phyloP scores from a whole-genome alignment of 1,140 invertebrate genomes.

The Aphelenchoides avenae region DNA sequence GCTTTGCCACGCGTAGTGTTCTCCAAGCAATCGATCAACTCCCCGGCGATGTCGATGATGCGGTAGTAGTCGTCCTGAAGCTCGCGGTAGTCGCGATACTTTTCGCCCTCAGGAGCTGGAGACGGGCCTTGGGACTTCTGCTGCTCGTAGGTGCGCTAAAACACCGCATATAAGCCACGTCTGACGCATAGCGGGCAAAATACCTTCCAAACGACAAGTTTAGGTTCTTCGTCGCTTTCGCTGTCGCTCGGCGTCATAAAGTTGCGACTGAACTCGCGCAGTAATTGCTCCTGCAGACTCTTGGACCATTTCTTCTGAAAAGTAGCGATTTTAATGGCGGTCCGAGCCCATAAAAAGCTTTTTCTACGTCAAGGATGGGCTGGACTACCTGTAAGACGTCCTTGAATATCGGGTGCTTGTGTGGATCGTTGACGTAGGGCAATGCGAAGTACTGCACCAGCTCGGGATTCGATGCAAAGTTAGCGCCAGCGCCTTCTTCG shows the following conservation, averaged over 20 bases:
- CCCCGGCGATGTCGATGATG: slow-evolving; percentile 27
- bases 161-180: background rate
- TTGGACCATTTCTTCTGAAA: slow-evolving; percentile 40
- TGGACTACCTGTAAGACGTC: slow-evolving; percentile 15
- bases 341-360: background rate
- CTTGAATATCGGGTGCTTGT: slow-evolving; percentile 29
- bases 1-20: slow-evolving; percentile 18
- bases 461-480: slow-evolving; percentile 16
- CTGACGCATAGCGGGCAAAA: background rate
- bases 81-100: slow-evolving; percentile 30
- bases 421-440: slow-evolving; percentile 34
- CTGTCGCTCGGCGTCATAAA: slow-evolving; percentile 14
- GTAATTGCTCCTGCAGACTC: slow-evolving; percentile 28
- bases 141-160: slow-evolving; percentile 33
- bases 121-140: slow-evolving; percentile 7
- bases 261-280: slow-evolving; percentile 25
- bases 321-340: background rate
- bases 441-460: slow-evolving; percentile 34
- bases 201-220: slow-evolving; percentile 33
- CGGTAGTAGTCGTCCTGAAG: slow-evolving; percentile 40
- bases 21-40: slow-evolving; percentile 35
- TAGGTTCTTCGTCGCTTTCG: slow-evolving; percentile 30
- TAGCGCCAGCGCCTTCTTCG: slow-evolving; percentile 25
- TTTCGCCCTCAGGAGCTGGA: slow-evolving; percentile 21
- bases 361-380: background rate